Evolutionary conservation across 2,888 invertebrate genomes (phyloP), one percentile per base, ranked within the genome.

Genomic region (Agonopterix alstromeriana): DNA sequence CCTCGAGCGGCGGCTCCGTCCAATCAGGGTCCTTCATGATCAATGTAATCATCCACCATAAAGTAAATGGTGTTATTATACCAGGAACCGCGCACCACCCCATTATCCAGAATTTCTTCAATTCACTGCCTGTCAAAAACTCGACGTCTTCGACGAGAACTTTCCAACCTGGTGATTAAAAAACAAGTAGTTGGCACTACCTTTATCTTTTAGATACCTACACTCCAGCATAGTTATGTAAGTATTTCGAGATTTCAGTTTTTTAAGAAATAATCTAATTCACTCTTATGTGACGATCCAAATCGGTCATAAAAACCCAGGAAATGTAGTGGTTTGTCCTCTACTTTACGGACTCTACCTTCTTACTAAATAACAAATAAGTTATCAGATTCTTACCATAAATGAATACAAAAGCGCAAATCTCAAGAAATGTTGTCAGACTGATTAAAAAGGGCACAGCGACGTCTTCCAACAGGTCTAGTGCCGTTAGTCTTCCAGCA

Each of bases 111-210:
- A 48, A 60, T 48, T 64, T 74, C 0, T 49, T 38, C 2, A 85
- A 46, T 1, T 64, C 54, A 1, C 54, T 53, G 1, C 77, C 76
- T 0, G 70, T 78, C 11, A 87, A 51, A 53, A 86, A 86, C 47
- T 80, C 82, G 1, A 86, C 65, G 50, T 87, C 87, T 61, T 79
- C 77, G 1, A 70, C 61, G 10, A 87, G 56, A 1, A 64, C 56
- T 56, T 71, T 79, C 76, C 80, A 77, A 47, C 85, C 87, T 87
- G 55, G 5, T 8, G 41, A 27, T 27, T 27, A 27, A 27, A 27
- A 27, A 27, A 27, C 27, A 27, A 27, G 5, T 27, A 27, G 27
- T 27, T 27, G 7, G 7, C 27, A 27, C 5, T 5, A 27, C 27
- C 27, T 27, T 3, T 3, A 17, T 17, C 3, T 17, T 17, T 17